phyloP scores from a whole-genome alignment of 2,797 vertebrate species.

The Mormyrus proboscirostris region DNA sequence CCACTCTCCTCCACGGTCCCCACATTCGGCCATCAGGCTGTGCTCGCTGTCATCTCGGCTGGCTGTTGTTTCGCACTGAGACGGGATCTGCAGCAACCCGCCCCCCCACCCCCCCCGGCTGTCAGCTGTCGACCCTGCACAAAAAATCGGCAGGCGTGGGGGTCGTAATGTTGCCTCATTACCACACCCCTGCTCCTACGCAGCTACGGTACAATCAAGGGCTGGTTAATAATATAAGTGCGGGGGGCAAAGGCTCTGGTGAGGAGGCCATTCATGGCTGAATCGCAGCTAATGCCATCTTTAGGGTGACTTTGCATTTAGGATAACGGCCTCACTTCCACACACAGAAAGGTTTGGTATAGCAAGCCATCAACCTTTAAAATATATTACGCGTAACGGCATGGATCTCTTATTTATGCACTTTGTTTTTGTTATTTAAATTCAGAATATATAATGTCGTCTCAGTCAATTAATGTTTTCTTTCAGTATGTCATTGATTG shows the following conservation, averaged over 20 bases:
- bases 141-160: neutral
- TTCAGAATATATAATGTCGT: neutral
- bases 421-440: neutral
- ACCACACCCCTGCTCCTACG: neutral
- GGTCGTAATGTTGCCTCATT: neutral
- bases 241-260: neutral
- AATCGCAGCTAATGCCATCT: neutral
- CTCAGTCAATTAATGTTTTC: neutral
- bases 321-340: neutral
- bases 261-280: neutral
- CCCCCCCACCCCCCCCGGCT: neutral
- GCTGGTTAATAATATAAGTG: neutral
- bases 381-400: neutral
- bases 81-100: neutral
- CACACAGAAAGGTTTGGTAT: neutral
- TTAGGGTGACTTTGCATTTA: neutral
- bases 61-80: neutral
- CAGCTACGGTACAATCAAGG: neutral
- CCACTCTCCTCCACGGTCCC: neutral
- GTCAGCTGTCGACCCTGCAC: neutral
- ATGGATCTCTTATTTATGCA: neutral
- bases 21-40: neutral
- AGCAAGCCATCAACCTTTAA: neutral
- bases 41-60: neutral
- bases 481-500: neutral